A percentile compares a stretch with the other conserved stretches of the same genome.
Conservation (phyloP, 2,113 vertebrate genomes). For the Stictonetta naevosa region DNA sequence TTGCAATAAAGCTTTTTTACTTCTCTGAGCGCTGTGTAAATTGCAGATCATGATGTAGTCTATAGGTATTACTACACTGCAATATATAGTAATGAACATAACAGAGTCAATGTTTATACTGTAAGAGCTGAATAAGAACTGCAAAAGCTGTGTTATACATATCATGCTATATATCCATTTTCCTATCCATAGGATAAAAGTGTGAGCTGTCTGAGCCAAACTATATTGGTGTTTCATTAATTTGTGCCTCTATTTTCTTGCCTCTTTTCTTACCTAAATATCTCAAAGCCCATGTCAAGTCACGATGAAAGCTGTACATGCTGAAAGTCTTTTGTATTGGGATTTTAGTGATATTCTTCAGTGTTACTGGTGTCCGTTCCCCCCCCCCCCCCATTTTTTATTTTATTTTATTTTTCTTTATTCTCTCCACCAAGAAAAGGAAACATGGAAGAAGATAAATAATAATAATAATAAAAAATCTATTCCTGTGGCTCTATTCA, state of each 20-base stretch:
- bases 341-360: background rate
- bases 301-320: background rate
- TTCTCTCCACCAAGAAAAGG: background rate
- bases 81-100: background rate
- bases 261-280: background rate
- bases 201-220: background rate
- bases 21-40: background rate
- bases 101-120: background rate
- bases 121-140: background rate
- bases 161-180: background rate
- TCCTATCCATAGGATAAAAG: background rate
- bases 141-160: background rate
- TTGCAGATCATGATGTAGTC: background rate
- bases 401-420: background rate
- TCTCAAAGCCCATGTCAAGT: rapidly evolving
- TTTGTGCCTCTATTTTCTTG: background rate
- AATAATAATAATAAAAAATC: background rate
- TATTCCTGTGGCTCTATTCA: background rate
- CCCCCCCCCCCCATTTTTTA: too few species aligned
- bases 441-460: background rate
- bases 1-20: background rate
- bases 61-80: background rate
- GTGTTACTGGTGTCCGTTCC: background rate
- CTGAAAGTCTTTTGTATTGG: background rate
- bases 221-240: background rate